Percentiles rank a stretch among this genome's conserved stretches.
phyloP scores from a whole-genome alignment of 2,888 invertebrate species.

The Apamea epomidion region DNA sequence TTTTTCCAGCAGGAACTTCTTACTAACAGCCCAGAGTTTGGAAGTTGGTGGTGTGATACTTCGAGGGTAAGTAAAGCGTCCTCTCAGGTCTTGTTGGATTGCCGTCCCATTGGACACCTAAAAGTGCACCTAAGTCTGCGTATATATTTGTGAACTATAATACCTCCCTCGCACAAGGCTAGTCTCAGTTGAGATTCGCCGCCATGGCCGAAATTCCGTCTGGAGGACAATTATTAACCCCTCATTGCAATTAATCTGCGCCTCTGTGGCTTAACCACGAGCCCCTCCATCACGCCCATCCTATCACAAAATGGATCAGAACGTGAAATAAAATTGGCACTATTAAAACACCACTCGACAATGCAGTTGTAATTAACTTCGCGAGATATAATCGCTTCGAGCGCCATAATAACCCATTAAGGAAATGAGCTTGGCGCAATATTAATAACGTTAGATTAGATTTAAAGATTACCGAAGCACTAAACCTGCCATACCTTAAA shows the following conservation, averaged over 20 bases:
- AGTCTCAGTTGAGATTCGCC: not conserved
- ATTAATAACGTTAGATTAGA: constrained; percentile 66
- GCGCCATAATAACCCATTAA: constrained; percentile 59
- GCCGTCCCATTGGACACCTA: too few species aligned
- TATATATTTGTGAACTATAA: not conserved
- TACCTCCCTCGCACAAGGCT: not conserved
- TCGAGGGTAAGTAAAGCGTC: not conserved
- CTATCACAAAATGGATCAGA: constrained; percentile 45
- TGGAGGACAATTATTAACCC: not conserved
- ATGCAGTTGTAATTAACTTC: constrained; percentile 60
- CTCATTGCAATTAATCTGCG: not conserved
- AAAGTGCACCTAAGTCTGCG: not conserved
- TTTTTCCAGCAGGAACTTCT: not conserved
- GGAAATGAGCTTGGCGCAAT: constrained; percentile 58
- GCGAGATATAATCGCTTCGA: constrained; percentile 54
- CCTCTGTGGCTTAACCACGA: not conserved
- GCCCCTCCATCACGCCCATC: not conserved
- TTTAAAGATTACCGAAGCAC: constrained; percentile 45
- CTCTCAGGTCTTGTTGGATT: not conserved
- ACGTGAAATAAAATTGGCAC: constrained; percentile 48
- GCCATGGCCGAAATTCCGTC: not conserved
- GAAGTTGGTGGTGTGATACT: not conserved
- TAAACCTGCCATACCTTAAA: constrained; percentile 52
- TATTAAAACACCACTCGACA: constrained; percentile 55
- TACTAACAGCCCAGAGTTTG: not conserved